A percentile compares a stretch with the other conserved stretches of the same genome.
Evolutionary conservation across 2,797 vertebrate genomes (phyloP).

Genomic region (Gephyroberyx darwinii): DNA sequence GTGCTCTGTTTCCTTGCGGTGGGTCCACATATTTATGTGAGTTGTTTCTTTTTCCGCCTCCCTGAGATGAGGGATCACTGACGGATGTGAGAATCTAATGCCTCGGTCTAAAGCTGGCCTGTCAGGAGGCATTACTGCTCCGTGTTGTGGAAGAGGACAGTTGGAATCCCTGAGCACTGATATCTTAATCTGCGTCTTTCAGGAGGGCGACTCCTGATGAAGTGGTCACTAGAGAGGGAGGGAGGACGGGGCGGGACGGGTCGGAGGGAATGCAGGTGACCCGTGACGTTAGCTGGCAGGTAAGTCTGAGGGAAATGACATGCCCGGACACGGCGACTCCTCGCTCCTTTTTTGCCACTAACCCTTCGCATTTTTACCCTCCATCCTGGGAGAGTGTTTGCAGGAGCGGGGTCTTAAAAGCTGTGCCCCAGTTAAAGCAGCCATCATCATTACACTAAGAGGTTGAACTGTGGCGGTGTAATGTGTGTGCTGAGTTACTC

Average conservation of each 20-base stretch:
- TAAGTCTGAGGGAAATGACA: conserved; percentile 66
- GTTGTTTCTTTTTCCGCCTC: conserved; percentile 69
- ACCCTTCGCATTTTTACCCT: conserved; percentile 30
- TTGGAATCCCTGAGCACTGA: conserved; percentile 73
- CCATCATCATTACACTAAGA: conserved; percentile 83
- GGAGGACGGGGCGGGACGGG: conserved; percentile 17
- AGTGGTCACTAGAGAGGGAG: conserved; percentile 73
- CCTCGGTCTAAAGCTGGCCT: conserved; percentile 73
- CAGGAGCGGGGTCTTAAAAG: conserved; percentile 76
- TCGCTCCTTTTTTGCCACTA: conserved; percentile 19
- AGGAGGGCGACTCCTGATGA: conserved; percentile 66
- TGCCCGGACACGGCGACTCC: conserved; percentile 71
- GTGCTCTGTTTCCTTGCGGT: conserved; percentile 1
- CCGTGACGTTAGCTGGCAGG: conserved; percentile 70
- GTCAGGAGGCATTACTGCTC: conserved; percentile 80
- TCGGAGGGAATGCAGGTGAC: conserved; percentile 71
- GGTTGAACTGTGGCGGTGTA: conserved; percentile 83
- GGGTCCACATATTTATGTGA: conserved; percentile 65
- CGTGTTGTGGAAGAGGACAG: conserved; percentile 60
- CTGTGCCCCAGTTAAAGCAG: conserved; percentile 83
- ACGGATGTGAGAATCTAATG: conserved; percentile 72
- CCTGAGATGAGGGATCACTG: conserved; percentile 63
- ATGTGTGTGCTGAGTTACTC: conserved; percentile 94
- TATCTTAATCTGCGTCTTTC: conserved; percentile 81
- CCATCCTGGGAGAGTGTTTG: conserved; percentile 65